Conservation (phyloP, 2,888 invertebrate genomes). For the Ennomos quercinarius region DNA sequence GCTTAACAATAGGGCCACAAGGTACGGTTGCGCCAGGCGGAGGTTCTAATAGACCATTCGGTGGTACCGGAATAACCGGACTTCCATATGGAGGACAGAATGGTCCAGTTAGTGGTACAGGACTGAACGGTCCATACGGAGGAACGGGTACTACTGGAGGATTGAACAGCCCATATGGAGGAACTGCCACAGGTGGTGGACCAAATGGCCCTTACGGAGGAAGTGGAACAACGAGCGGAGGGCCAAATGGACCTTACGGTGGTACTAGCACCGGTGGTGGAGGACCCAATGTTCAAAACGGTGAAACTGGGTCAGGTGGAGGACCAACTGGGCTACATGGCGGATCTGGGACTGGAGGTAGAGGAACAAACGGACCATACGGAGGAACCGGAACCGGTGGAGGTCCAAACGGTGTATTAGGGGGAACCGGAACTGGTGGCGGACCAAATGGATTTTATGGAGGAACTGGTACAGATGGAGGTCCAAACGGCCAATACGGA, state of each 20-base stretch:
- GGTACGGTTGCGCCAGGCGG: too few species aligned
- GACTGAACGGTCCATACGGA: constrained; percentile 1
- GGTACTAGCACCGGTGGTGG: constrained; percentile 9
- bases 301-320: constrained; percentile 7
- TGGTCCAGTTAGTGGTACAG: not conserved
- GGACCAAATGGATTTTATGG: constrained; percentile 5
- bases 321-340: constrained; percentile 14
- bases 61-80: not conserved
- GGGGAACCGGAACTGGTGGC: not conserved
- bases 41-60: not conserved
- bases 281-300: constrained; percentile 13
- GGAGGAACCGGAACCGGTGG: constrained; percentile 8
- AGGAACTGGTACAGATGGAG: not conserved
- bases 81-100: constrained; percentile 1
- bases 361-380: constrained; percentile 15
- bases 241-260: not conserved
- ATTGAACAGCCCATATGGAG: constrained; percentile 2
- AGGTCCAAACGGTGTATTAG: constrained; percentile 4
- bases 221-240: not conserved
- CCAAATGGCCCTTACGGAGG: constrained; percentile 16
- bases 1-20: too few species aligned
- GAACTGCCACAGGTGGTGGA: constrained; percentile 8
- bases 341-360: constrained; percentile 5
- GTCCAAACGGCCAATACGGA: not conserved
- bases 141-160: constrained; percentile 7